These are phyloP conservation scores for Heteropelma amictum DNA, from an alignment of 2,888 invertebrate species.

Conservation along the genomic window DNA sequence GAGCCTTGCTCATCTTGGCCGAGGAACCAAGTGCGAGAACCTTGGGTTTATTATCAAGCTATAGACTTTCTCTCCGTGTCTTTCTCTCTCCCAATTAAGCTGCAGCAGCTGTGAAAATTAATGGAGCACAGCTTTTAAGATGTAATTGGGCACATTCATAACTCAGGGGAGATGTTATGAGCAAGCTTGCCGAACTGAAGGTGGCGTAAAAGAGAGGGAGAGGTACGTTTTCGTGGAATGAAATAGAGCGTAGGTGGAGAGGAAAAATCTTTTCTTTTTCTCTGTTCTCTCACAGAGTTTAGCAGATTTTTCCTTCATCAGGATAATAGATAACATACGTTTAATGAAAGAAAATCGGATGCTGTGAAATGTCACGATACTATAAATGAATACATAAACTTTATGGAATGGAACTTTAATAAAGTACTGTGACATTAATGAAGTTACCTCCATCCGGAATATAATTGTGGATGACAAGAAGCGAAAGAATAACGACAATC, in stretches of 20 bases:
- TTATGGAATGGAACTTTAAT: too few species aligned
- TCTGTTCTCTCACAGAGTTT: too few species aligned
- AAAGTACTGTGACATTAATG: too few species aligned
- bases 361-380: too few species aligned
- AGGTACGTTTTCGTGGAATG: conserved; percentile 31
- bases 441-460: too few species aligned
- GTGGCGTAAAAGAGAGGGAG: conserved; percentile 11
- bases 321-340: too few species aligned
- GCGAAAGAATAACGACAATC: too few species aligned
- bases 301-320: background rate
- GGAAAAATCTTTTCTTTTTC: conserved; percentile 28
- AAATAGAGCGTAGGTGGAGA: conserved; percentile 25
- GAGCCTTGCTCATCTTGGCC: conserved; percentile 51
- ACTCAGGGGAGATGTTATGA: conserved; percentile 73
- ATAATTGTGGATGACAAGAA: too few species aligned
- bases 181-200: conserved; percentile 36
- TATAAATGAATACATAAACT: too few species aligned
- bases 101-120: conserved; percentile 83
- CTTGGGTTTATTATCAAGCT: conserved; percentile 80
- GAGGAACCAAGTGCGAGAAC: conserved; percentile 54
- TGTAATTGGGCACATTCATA: conserved; percentile 83
- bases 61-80: conserved; percentile 68
- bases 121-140: conserved; percentile 83
- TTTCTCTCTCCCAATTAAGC: conserved; percentile 79
- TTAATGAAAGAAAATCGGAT: too few species aligned